Base-by-base conservation (phyloP, 1,140 invertebrate genomes). In the Zaprionus capensis region DNA sequence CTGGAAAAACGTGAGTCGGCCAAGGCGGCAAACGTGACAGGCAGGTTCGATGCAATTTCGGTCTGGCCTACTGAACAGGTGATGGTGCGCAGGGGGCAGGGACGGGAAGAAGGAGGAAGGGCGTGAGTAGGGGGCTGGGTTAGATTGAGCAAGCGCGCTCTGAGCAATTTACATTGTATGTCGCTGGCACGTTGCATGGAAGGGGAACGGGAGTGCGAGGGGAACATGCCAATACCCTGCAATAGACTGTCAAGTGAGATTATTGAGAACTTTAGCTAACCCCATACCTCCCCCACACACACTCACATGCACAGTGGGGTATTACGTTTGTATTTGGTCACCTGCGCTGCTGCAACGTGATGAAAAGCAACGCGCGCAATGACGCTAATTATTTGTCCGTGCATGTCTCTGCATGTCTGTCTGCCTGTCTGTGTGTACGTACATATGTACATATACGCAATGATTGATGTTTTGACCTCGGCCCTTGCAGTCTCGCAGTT, bases 51-150 rank as follows among this genome's bases (percentile, higher is more conserved):
- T 78, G 71, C 58, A 64, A 78, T 90, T 78, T 26, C 63, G 46
- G 64, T 49, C 80, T 87, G 84, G 84, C 85, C 85, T 90, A 90
- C 74, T 87, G 81, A 87, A 51, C 81, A 61, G 34, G 76, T 67
- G 51, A 65, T 28, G 85, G 66, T 20, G 22, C 3, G 22, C 9
- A 22, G 34, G 57, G 11, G 11, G 61, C 41, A 55, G 34, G 15
- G 1, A 9, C 24, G 41, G 5, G 28, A 36, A 36, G 55, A n/a
- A 7, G 49, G 20, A 36, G 41, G 57, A 22, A 22, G 28, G 28
- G 15, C 14, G 6, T 1, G 20, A 7, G n/a, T 1, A 20, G 36
- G 22, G 34, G 55, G 80, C 62, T 36, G 34, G 11, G 6, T 69
- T 83, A 63, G 73, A 70, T 76, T 79, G 67, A 66, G 41, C 69